Conservation (phyloP, 2,888 invertebrate genomes). For the Polyploca ridens region DNA sequence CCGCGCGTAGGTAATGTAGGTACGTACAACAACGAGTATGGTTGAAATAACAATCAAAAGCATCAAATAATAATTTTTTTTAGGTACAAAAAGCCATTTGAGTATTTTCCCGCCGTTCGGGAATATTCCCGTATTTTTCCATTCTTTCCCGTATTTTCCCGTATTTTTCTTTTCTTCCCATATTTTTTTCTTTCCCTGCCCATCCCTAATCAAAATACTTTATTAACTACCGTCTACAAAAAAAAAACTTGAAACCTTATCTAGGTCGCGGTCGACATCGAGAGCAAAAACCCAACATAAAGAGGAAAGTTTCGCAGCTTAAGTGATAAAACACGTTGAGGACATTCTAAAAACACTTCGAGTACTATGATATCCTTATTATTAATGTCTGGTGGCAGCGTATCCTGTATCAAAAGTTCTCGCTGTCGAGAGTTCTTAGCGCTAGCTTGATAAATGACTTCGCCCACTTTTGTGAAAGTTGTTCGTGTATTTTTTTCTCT, state of each 20-base stretch:
- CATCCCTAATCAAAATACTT: no score
- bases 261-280: conserved; percentile 48
- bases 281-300: conserved; percentile 58
- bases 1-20: no score
- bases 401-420: conserved; percentile 82
- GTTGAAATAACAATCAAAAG: no score
- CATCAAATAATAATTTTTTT: no score
- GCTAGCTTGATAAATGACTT: conserved; percentile 83
- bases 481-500: conserved; percentile 64
- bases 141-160: no score
- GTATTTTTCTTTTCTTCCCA: no score
- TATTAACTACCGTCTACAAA: no score
- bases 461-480: conserved; percentile 75
- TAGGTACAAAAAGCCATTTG: no score
- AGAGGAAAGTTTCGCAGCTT: conserved; percentile 69
- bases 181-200: no score
- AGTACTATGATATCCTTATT: conserved; percentile 78
- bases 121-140: no score
- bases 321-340: conserved; percentile 77
- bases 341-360: conserved; percentile 72
- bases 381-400: conserved; percentile 80
- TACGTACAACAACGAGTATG: no score
- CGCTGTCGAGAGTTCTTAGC: conserved; percentile 81
- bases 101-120: no score
- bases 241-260: conserved; percentile 40